Base-by-base conservation (phyloP, 2,113 vertebrate genomes). In the Actenoides hombroni region DNA sequence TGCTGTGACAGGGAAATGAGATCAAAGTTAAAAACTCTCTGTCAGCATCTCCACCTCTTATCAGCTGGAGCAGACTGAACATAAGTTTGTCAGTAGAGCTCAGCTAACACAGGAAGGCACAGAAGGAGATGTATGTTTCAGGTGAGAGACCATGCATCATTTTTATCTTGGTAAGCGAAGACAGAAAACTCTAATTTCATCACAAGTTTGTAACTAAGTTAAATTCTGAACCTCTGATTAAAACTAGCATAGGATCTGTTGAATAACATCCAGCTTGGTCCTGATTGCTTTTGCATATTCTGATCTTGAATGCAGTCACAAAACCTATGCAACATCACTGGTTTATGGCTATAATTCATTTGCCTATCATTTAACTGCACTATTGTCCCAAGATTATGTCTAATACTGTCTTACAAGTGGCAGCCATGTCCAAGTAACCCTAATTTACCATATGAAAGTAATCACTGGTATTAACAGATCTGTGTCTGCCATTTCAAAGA, bases 361-460 rank as follows among this genome's bases (percentile, higher is more conserved):
- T 91, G 83, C 4, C 51, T 82, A 71, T 85, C 71, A 93, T 94
- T 95, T 91, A 93, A 90, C 68, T 94, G 46, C 75, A 91, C 83
- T 89, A 76, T 86, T 76, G 56, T 71, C 74, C 93, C 88, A 96
- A 88, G 65, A 74, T 76, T 96, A 91, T 96, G 82, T 95, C 56
- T 95, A 76, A 83, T 93, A 88, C 71, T 80, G 86, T 95, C 68
- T 96, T 88, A 71, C 94, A 94, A 95, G 46, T 85, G 79, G 70
- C 95, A 97, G 77, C 86, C 92, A 85, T 90, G 80, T 83, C 86
- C 87, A 90, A 92, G 88, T 88, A 97, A 95, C 64, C 68, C 67
- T 94, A 97, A 96, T 40, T 63, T 73, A 92, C 83, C 68, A 89
- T 93, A 86, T 44, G 40, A 95, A 97, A 96, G 78, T 87, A 95